Conservation (phyloP, 2,888 invertebrate genomes). For the Cylloceria caligata region DNA sequence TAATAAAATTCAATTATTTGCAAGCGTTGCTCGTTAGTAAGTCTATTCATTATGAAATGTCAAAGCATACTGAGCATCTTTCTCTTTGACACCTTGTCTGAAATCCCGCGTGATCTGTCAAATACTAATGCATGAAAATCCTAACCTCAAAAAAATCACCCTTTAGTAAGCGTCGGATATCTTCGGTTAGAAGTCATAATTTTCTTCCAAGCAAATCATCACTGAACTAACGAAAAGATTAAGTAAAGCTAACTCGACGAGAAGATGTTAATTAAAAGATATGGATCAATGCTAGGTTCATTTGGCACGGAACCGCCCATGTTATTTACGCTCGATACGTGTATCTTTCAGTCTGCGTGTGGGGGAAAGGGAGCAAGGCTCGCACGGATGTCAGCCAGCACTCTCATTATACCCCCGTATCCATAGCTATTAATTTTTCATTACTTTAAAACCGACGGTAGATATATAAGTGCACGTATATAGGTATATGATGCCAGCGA, state of each 20-base stretch:
- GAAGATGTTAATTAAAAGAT: neutral
- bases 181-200: no score
- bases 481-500: slow-evolving; percentile 8
- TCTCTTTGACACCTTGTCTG: no score
- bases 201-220: no score
- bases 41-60: no score
- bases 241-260: neutral
- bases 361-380: slow-evolving; percentile 27
- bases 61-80: no score
- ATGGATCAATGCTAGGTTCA: neutral
- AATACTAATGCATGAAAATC: no score
- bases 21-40: no score
- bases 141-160: no score
- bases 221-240: neutral
- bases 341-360: slow-evolving; percentile 15
- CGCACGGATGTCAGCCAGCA: slow-evolving; percentile 72
- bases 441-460: slow-evolving; percentile 74
- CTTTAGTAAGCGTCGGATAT: no score
- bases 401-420: slow-evolving; percentile 79
- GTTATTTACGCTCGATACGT: neutral
- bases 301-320: neutral
- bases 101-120: no score
- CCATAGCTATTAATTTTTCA: slow-evolving; percentile 80
- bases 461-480: slow-evolving; percentile 39
- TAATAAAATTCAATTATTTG: no score